These are phyloP conservation scores for Petroica traversi DNA, from an alignment of 2,113 vertebrate species.

Conservation along the genomic window DNA sequence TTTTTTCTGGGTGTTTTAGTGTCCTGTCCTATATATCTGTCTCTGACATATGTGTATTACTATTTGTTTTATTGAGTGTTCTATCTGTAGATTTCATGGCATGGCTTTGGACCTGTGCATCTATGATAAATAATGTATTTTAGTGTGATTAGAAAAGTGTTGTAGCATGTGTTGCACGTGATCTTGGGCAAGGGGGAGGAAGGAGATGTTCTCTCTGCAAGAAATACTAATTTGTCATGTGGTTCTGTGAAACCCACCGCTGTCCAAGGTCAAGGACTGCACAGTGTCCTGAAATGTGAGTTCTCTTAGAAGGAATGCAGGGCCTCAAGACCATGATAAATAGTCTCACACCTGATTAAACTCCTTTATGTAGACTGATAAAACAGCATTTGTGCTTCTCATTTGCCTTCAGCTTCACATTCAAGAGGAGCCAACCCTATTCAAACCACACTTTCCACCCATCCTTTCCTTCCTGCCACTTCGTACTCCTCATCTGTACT, in stretches of 20 bases:
- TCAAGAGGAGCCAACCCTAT: not conserved
- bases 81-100: not conserved
- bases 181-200: conserved; percentile 1
- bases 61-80: not conserved
- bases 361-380: conserved; percentile 11
- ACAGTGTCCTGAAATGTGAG: conserved; percentile 60
- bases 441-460: not conserved
- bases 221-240: conserved; percentile 71
- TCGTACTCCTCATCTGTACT: not conserved
- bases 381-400: conserved; percentile 24
- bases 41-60: not conserved
- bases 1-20: not conserved
- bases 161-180: not conserved
- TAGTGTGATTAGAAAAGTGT: not conserved
- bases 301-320: conserved; percentile 34
- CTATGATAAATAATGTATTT: not conserved
- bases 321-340: conserved; percentile 64
- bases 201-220: conserved; percentile 48
- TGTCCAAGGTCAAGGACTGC: conserved; percentile 73
- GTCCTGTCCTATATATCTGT: not conserved
- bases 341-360: conserved; percentile 58
- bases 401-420: not conserved
- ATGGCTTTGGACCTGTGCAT: not conserved
- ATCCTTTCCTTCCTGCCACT: not conserved
- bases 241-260: conserved; percentile 43